These are phyloP conservation scores for Asbolus verrucosus DNA, from an alignment of 1,140 invertebrate species.

Conservation along the genomic window DNA sequence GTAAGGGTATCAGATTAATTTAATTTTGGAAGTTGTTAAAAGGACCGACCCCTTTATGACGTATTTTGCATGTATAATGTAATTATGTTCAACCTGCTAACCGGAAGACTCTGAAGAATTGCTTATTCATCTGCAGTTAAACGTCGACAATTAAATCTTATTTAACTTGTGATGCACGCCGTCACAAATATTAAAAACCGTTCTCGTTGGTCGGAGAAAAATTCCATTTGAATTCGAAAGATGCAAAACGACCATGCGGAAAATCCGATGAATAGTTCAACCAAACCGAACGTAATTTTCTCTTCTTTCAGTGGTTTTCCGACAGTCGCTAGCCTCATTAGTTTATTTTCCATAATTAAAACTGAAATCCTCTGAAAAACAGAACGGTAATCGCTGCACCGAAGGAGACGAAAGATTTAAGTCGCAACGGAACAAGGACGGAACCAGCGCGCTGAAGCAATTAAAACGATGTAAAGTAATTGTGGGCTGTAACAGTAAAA, in stretches of 20 bases:
- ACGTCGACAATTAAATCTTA: slow-evolving; percentile 23
- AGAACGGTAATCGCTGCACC: slow-evolving; percentile 16
- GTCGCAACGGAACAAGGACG: slow-evolving; percentile 10
- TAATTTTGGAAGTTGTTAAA: slow-evolving; percentile 29
- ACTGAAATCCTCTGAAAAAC: slow-evolving; percentile 40
- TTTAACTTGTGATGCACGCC: too few relatives aligned
- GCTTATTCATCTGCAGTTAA: background rate
- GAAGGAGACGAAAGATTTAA: slow-evolving; percentile 31
- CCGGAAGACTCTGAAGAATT: slow-evolving; percentile 11
- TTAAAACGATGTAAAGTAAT: slow-evolving; percentile 50
- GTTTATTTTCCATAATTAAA: slow-evolving; percentile 47
- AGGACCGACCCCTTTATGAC: slow-evolving; percentile 10
- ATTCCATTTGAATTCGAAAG: slow-evolving; percentile 6
- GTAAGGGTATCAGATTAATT: slow-evolving; percentile 22
- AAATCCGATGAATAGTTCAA: slow-evolving; percentile 18
- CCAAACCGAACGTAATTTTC: slow-evolving; percentile 21
- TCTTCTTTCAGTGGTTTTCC: slow-evolving; percentile 7
- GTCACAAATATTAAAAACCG: too few relatives aligned
- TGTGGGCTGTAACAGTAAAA: slow-evolving; percentile 50
- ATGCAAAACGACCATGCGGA: background rate
- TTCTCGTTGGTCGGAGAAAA: background rate
- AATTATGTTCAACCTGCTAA: slow-evolving; percentile 1
- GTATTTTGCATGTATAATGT: slow-evolving; percentile 34
- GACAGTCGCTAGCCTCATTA: slow-evolving; percentile 16
- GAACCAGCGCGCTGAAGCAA: slow-evolving; percentile 41